phyloP scores from a whole-genome alignment of 1,140 invertebrate genomes.

The Ylistrum balloti region DNA sequence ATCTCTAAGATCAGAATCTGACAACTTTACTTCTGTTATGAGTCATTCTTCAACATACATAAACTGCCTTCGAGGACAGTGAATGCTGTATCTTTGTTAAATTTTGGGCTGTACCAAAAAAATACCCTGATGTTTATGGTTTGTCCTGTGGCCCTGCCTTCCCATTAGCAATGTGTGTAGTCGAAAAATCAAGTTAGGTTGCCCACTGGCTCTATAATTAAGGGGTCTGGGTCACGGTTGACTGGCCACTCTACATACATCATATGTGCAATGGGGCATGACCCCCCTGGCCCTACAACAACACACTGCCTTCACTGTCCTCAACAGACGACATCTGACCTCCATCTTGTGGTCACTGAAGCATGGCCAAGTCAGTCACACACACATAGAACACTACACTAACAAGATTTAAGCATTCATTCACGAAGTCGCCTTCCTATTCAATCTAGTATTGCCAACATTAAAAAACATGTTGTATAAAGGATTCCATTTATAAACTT shows the following conservation, averaged over 20 bases:
- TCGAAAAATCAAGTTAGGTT: not conserved
- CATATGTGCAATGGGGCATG: not conserved
- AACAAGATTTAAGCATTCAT: not conserved
- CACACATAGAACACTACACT: not conserved
- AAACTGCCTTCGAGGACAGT: not conserved
- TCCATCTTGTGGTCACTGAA: not conserved
- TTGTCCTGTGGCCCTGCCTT: not conserved
- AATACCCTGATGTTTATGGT: not conserved
- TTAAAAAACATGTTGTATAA: no score
- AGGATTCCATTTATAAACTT: no score
- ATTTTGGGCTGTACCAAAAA: not conserved
- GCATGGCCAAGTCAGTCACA: not conserved
- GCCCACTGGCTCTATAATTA: not conserved
- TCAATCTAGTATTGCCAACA: no score
- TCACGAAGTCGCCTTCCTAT: not conserved
- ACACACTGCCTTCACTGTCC: not conserved
- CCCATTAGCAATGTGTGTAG: not conserved
- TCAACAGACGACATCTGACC: not conserved
- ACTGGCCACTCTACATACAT: slow-evolving; percentile 7
- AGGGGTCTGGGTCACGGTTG: not conserved
- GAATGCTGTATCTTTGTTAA: not conserved
- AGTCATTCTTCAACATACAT: not conserved
- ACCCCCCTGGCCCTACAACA: not conserved
- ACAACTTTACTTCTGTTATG: no score
- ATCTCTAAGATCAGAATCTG: no score